Conservation (phyloP, 2,888 invertebrate species). For the Octonoba sinensis region DNA sequence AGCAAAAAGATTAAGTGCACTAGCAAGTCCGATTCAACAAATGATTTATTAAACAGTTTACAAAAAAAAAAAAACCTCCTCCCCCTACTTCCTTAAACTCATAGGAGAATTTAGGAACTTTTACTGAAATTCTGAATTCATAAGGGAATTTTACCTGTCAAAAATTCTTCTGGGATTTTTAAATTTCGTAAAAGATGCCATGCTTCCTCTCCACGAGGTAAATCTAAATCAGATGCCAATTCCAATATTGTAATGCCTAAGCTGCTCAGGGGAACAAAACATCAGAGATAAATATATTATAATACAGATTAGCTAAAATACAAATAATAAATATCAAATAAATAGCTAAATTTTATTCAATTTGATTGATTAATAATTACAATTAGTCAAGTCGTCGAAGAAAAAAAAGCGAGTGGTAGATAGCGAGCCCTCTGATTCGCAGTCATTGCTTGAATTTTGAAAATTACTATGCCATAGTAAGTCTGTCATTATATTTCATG, state of each 20-base stretch:
- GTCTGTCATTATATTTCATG: too few relatives aligned
- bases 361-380: background rate
- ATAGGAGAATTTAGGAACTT: too few relatives aligned
- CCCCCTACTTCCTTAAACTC: too few relatives aligned
- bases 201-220: slow-evolving; percentile 78
- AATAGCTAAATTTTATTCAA: background rate
- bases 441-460: too few relatives aligned
- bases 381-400: background rate
- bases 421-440: too few relatives aligned
- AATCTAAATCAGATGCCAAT: slow-evolving; percentile 79
- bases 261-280: slow-evolving; percentile 69
- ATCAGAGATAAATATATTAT: slow-evolving; percentile 9
- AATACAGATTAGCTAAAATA: background rate
- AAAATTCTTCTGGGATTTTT: slow-evolving; percentile 62
- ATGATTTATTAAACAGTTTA: too few relatives aligned
- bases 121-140: too few relatives aligned
- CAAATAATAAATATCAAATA: background rate
- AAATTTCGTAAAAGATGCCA: slow-evolving; percentile 78
- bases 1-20: too few relatives aligned
- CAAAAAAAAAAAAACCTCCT: too few relatives aligned
- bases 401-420: too few relatives aligned
- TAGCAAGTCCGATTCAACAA: too few relatives aligned
- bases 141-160: slow-evolving; percentile 38
- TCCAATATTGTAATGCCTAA: slow-evolving; percentile 82
- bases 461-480: too few relatives aligned